Evolutionary conservation across 2,888 invertebrate genomes (phyloP), one percentile per base, ranked within the genome.

Genomic region (Meganola albula): DNA sequence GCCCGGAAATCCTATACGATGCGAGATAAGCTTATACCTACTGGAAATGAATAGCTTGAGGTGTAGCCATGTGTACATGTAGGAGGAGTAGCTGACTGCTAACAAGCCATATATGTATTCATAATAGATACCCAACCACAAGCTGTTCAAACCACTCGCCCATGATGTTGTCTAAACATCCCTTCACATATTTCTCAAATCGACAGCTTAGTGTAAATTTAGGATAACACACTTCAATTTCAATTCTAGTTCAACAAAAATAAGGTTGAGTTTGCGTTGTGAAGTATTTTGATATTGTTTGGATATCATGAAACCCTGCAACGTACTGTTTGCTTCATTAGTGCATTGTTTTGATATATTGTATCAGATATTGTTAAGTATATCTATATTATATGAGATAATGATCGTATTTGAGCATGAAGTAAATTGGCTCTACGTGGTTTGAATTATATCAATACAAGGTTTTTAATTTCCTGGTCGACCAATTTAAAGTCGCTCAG

Each of bases 61-160:
- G n/a, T n/a, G n/a, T n/a, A n/a, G n/a, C n/a, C n/a, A n/a, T n/a
- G n/a, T n/a, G n/a, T n/a, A n/a, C n/a, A n/a, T n/a, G n/a, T n/a
- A n/a, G n/a, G n/a, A n/a, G n/a, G n/a, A n/a, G n/a, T n/a, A n/a
- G n/a, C n/a, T n/a, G n/a, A n/a, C n/a, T n/a, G n/a, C n/a, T n/a
- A n/a, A n/a, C n/a, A n/a, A n/a, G n/a, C n/a, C n/a, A n/a, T n/a
- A n/a, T n/a, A n/a, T n/a, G n/a, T n/a, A n/a, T n/a, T n/a, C 59
- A 46, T 44, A 48, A 57, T 67, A 66, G 58, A 58, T 55, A 57
- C 54, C 62, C 56, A 62, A 66, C 69, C 70, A 48, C 70, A 59
- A 69, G 72, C 70, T 67, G 62, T 55, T 61, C 65, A 76, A 74
- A 50, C 67, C 63, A 70, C 65, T 70, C 64, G 59, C 42, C 69